Base-by-base conservation (phyloP, 2,113 vertebrate species). In the Philantomba maxwellii region DNA sequence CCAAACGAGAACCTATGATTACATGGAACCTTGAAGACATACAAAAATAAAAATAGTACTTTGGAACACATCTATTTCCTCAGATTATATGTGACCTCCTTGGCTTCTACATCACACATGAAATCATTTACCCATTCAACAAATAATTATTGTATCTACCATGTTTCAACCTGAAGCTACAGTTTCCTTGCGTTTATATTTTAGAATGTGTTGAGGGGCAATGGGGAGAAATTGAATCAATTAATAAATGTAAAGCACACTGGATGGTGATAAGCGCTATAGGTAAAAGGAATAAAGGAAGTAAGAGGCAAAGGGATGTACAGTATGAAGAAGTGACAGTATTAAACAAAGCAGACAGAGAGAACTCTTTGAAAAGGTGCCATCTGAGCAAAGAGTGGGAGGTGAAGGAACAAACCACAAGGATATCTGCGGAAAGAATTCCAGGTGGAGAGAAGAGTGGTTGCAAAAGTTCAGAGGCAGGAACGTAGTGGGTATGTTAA, bases 1-100 rank as follows among this genome's bases (percentile, higher is more conserved):
- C 36, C 57, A 97, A 95, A 78, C 39, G 57, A 85, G 58, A 97
- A 88, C 10, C 6, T 39, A 84, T 47, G 95, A 60, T 84, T 84
- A 39, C 25, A 90, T 33, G 16, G 39, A 87, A 33, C 2, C 53
- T 93, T 92, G 45, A 92, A 87, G 60, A 89, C 43, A 82, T 80
- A 78, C 1, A 58, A 36, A 86, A 95, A 94, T 89, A 92, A 57
- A 91, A 95, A 78, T 13, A 84, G 64, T 85, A 77, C 45, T 91
- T 51, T 58, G 53, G 30, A 88, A 91, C 53, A 85, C 45, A 57
- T n/a, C 55, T 58, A 17, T 30, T 36, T 93, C 25, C 33, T 95
- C 58, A 82, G 21, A 89, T 81, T 58, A 87, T 49, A 62, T 43
- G n/a, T 39, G 51, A n/a, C 0, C 23, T 89, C 58, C 53, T 28